A percentile compares a stretch with the other conserved stretches of the same genome.
These are phyloP conservation scores for Acipenser ruthenus DNA, from an alignment of 2,797 vertebrate species.

Conservation along the genomic window DNA sequence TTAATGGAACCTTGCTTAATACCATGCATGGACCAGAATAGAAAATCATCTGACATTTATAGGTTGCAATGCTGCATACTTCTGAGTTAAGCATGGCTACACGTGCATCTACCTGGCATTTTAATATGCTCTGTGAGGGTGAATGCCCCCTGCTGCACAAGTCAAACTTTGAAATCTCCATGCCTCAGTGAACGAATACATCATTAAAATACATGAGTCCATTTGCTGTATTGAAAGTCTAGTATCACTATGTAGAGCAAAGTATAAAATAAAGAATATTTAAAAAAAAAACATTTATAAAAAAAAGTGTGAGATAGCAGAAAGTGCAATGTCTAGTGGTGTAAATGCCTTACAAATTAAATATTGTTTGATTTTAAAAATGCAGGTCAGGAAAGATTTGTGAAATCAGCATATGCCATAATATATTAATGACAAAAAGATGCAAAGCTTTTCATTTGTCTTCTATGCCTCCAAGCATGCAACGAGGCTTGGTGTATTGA, in stretches of 20 bases:
- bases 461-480: not conserved
- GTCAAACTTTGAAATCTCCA: slow-evolving; percentile 7
- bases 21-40: slow-evolving; percentile 18
- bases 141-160: slow-evolving; percentile 13
- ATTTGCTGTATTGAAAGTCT: no score
- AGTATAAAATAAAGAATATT: no score
- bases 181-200: not conserved
- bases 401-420: slow-evolving; percentile 60
- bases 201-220: no score
- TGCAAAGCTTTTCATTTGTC: slow-evolving; percentile 5
- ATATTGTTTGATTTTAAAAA: slow-evolving; percentile 3
- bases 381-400: slow-evolving; percentile 54
- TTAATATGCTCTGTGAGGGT: slow-evolving; percentile 20
- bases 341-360: not conserved
- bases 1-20: slow-evolving; percentile 17
- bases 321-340: no score
- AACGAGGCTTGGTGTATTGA: not conserved
- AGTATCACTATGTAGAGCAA: no score
- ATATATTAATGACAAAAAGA: slow-evolving; percentile 56
- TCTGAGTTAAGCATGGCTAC: slow-evolving; percentile 8
- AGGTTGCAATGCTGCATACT: slow-evolving; percentile 4
- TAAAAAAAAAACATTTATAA: no score
- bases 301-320: no score
- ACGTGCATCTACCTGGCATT: slow-evolving; percentile 7
- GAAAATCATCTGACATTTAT: slow-evolving; percentile 21